Evolutionary conservation across 92 coral and sea anemone genomes (phyloP).

Genomic region (Plumapathes pennacea): DNA sequence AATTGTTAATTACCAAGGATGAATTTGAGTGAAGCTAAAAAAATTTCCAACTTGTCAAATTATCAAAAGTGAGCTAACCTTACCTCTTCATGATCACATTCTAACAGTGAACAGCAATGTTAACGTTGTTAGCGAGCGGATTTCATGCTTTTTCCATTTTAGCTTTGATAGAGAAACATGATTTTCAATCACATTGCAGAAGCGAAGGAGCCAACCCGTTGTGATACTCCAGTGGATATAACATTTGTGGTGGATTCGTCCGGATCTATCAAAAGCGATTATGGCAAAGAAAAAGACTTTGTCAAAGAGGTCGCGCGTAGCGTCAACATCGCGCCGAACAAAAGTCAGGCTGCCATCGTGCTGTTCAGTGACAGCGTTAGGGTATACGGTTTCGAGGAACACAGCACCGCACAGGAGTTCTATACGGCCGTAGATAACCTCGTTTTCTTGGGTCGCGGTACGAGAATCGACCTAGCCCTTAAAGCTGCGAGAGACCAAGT

Average conservation of each 20-base stretch:
- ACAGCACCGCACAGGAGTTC: conserved; percentile 36
- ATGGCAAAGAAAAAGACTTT: conserved; percentile 64
- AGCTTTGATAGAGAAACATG: no score
- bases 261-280: conserved; percentile 74
- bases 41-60: no score
- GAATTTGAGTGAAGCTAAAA: no score
- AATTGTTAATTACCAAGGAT: no score
- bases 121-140: no score
- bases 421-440: conserved; percentile 47
- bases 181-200: no score
- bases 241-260: conserved; percentile 91
- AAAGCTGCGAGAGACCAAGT: conserved; percentile 51
- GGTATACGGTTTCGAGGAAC: conserved; percentile 42
- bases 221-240: conserved; percentile 59
- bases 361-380: conserved; percentile 56
- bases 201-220: no score
- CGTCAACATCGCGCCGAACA: conserved; percentile 75
- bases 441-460: conserved; percentile 68
- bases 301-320: conserved; percentile 68
- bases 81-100: no score
- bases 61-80: no score
- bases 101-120: no score
- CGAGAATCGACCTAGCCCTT: conserved; percentile 86
- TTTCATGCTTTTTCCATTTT: no score
- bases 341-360: conserved; percentile 75